Base-by-base conservation (phyloP, 1,140 invertebrate genomes). In the Neoseiulus cucumeris region DNA sequence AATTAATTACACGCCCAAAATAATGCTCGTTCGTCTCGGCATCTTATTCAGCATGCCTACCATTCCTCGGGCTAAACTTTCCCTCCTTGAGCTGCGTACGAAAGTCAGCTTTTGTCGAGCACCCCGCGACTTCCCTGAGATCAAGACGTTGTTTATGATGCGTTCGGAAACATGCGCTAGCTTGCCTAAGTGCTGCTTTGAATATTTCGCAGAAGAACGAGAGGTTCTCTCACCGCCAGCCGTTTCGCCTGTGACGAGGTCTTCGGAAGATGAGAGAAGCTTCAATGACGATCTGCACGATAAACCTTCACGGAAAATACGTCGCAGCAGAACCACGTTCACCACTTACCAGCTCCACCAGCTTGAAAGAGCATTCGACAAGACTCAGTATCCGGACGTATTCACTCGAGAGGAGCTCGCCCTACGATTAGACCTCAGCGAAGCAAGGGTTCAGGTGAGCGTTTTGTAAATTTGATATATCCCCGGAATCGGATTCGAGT, bases 251-350 rank as follows among this genome's bases (percentile, higher is more conserved):
- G 22, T 59, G 51, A 59, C 51, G 22, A 12, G 51, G 9, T 59
- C 51, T 25, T 59, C 51, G 17, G 51, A 59, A 59, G 51, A 59
- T 59, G 51, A 59, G 51, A 25, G 51, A 25, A 59, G 51, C 9
- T 59, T 59, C 51, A n/a, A 29, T 20, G 51, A 59, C 22, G 51
- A 59, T 17, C 22, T 59, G 14, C 2, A 25, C 22, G 51, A 59
- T 9, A 59, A 59, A 59, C 51, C 51, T 20, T 59, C 90, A 76
- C 88, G 90, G 77, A 93, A 93, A 76, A 88, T 92, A 75, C 81
- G 92, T 1, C 80, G 95, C 44, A 98, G 98, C 79, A 80, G 95
- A 64, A 98, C 95, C 44, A 98, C 95, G 44, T 98, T 99, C 80
- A 98, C 95, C 51, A 98, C 95, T 33, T 97, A 91, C 79, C 91